Percentiles rank a stretch among this genome's conserved stretches.
Conservation (phyloP, 37 sponge, comb jelly and placozoan genomes). For the Agelas oroides region DNA sequence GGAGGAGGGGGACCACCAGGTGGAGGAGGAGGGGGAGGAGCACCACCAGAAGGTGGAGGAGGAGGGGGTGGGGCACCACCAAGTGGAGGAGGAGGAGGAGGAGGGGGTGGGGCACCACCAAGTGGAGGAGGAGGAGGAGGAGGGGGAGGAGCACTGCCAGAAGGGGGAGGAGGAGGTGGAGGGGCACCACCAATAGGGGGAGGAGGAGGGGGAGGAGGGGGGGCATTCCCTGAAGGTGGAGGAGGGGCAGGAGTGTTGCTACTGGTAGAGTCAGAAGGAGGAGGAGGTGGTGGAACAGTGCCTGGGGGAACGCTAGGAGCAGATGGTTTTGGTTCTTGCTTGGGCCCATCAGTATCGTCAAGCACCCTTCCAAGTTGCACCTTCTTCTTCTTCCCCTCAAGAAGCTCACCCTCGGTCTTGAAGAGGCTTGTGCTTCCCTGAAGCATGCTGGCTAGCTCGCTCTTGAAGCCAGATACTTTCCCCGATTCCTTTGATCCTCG, state of each 20-base stretch:
- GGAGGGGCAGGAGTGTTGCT: constrained; percentile 17
- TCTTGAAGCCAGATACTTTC: constrained; percentile 41
- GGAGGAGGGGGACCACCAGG: constrained; percentile 26
- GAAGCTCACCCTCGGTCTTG: constrained; percentile 65
- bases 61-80: constrained; percentile 32
- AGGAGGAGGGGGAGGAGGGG: constrained; percentile 36
- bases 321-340: background rate
- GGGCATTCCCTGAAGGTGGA: constrained; percentile 3
- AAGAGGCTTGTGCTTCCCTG: constrained; percentile 60
- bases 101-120: constrained; percentile 38
- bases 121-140: constrained; percentile 51
- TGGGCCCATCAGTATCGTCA: constrained; percentile 39
- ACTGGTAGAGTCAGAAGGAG: background rate
- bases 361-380: constrained; percentile 70
- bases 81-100: constrained; percentile 34
- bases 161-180: constrained; percentile 49
- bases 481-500: constrained; percentile 28
- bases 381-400: constrained; percentile 56
- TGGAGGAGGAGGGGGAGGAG: constrained; percentile 37
- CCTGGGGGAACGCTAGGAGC: constrained; percentile 7
- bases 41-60: constrained; percentile 47
- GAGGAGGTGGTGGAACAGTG: background rate
- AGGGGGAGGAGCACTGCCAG: constrained; percentile 31
- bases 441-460: constrained; percentile 27
- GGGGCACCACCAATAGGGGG: constrained; percentile 25